Percentiles rank a stretch among this genome's conserved stretches.
Conservation (phyloP, 2,888 invertebrate genomes). For the Heteromyza rotundicornis region DNA sequence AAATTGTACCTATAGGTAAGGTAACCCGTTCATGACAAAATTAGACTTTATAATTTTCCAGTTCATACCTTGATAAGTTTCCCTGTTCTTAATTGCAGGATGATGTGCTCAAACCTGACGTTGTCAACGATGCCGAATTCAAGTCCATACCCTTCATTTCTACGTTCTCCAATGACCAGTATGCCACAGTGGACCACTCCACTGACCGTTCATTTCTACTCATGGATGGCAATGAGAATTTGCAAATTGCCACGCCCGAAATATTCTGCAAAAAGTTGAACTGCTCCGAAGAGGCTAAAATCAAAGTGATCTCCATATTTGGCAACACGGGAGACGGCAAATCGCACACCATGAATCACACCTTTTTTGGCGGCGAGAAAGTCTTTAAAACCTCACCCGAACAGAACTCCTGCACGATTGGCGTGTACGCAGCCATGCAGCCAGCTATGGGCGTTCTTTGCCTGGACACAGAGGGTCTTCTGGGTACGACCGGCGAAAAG, state of each 20-base stretch:
- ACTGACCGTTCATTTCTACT: constrained; percentile 63
- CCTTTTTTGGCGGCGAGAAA: constrained; percentile 70
- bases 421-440: constrained; percentile 80
- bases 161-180: constrained; percentile 41
- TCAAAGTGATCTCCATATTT: constrained; percentile 83
- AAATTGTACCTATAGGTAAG: too few species aligned
- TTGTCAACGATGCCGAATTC: constrained; percentile 50
- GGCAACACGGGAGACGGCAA: constrained; percentile 87
- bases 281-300: constrained; percentile 64
- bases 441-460: constrained; percentile 70
- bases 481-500: constrained; percentile 64
- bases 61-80: too few species aligned
- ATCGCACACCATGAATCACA: constrained; percentile 78
- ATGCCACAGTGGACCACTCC: constrained; percentile 39
- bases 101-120: constrained; percentile 49
- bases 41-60: too few species aligned
- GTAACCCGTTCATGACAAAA: too few species aligned
- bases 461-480: constrained; percentile 81
- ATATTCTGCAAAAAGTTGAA: constrained; percentile 62
- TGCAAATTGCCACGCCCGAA: constrained; percentile 67
- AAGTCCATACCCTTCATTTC: constrained; percentile 55
- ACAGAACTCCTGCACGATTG: constrained; percentile 76
- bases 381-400: constrained; percentile 61
- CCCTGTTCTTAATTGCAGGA: constrained; percentile 39
- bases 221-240: constrained; percentile 69